Conservation (phyloP, 2,888 invertebrate genomes). For the Pseudolycoriella hygida region DNA sequence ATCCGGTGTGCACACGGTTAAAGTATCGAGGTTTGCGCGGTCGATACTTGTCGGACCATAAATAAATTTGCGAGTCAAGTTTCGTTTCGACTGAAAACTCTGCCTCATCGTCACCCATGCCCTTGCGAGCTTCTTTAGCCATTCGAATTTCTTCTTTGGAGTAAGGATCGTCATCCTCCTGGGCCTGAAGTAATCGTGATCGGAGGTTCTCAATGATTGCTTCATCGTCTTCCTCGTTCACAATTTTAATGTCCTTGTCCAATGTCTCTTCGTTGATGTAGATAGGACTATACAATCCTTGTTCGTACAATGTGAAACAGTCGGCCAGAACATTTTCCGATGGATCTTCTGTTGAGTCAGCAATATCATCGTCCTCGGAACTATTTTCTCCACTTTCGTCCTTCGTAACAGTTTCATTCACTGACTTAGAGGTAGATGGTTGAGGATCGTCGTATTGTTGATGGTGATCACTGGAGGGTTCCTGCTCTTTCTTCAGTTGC, state of each 20-base stretch:
- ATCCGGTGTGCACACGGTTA: slow-evolving; percentile 90
- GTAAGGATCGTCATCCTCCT: slow-evolving; percentile 42
- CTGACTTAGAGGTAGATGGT: slow-evolving; percentile 8
- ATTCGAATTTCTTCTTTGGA: slow-evolving; percentile 42
- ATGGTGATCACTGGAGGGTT: slow-evolving; percentile 32
- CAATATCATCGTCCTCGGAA: slow-evolving; percentile 5
- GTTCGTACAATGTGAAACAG: slow-evolving; percentile 48
- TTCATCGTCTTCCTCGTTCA: slow-evolving; percentile 27
- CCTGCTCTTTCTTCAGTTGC: slow-evolving; percentile 74
- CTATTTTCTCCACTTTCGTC: slow-evolving; percentile 2
- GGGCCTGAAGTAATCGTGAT: slow-evolving; percentile 40
- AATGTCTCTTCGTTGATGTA: slow-evolving; percentile 43
- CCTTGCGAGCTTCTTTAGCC: slow-evolving; percentile 65
- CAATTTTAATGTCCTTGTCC: slow-evolving; percentile 30
- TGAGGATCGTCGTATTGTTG: slow-evolving; percentile 1
- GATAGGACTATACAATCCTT: slow-evolving; percentile 73
- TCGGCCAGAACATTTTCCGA: slow-evolving; percentile 18
- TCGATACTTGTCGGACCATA: slow-evolving; percentile 95
- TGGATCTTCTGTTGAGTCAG: not conserved
- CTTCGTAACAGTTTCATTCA: slow-evolving; percentile 1
- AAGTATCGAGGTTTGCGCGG: slow-evolving; percentile 96
- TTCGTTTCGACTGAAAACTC: slow-evolving; percentile 81
- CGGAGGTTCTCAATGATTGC: slow-evolving; percentile 57
- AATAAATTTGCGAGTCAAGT: slow-evolving; percentile 58
- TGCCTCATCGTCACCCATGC: slow-evolving; percentile 73